Base-by-base conservation (phyloP, 2,113 vertebrate species). In the Macrotus californicus region DNA sequence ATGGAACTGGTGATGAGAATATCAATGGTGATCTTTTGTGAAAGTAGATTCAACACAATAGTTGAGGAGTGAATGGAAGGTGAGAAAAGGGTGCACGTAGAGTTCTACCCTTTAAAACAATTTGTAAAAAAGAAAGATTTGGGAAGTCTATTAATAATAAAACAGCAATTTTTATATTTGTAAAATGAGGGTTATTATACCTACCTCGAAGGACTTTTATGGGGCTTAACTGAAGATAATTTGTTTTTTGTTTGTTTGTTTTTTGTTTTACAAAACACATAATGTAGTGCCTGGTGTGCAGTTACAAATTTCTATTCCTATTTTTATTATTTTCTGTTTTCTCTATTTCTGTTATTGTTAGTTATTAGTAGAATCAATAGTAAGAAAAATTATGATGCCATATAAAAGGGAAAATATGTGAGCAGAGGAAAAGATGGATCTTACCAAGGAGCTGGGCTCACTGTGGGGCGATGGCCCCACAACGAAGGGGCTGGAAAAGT, bases 1-100 rank as follows among this genome's bases (percentile, higher is more conserved):
- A 1, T 7, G 64, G 54, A 39, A 13, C 6, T 1, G 5, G 1
- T 13, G 16, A 6, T 59, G 1, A 18, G 43, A 14, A 10, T 11
- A 13, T 24, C 0, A 3, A 3, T 12, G 19, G 2, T 26, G 64
- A 50, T 3, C 41, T 43, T 19, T 26, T 48, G 16, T 81, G 26
- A 31, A 46, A 54, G 90, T 5, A 19, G 7, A 36, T 19, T 24
- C 3, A 24, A 16, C 26, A 26, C 6, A n/a, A n/a, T 3, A 9
- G 21, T 16, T 3, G 34, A 50, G 10, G 18, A 50, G 24, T 41
- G 67, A 66, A 8, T 5, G 34, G 59, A 59, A 34, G 46, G 76
- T 39, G 19, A 91, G 9, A 1, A 31, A 15, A 61, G 59, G n/a
- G 29, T 12, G 18, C 24, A 50, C 7, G 5, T 8, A 12, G 34